These are phyloP conservation scores for Lynx canadensis DNA, from an alignment of 2,113 vertebrate genomes.

Conservation along the genomic window DNA sequence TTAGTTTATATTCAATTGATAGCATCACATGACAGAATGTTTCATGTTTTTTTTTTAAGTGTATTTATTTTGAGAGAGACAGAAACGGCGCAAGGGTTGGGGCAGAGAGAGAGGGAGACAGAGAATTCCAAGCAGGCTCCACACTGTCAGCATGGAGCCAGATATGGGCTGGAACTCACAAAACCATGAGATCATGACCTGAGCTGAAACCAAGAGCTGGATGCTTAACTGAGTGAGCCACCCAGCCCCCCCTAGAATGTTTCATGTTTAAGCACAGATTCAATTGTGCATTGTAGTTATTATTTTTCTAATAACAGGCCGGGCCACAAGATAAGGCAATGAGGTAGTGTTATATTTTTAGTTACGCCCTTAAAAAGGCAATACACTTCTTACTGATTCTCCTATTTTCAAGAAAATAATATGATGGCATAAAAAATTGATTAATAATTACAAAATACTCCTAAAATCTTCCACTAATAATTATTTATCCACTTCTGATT, in stretches of 20 bases:
- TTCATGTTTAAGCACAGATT: not conserved
- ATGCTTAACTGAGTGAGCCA: no score
- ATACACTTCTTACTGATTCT: not conserved
- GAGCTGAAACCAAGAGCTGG: no score
- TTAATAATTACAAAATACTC: not conserved
- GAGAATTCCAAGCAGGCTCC: no score
- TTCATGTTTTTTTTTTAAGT: not conserved
- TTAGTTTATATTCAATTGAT: not conserved
- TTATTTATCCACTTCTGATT: not conserved
- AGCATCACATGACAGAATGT: not conserved
- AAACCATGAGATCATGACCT: no score
- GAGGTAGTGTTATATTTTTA: not conserved
- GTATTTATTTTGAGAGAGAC: no score
- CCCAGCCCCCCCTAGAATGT: not conserved
- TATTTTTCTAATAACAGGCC: not conserved
- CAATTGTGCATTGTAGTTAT: not conserved
- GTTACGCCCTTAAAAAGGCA: not conserved
- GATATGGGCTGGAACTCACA: no score
- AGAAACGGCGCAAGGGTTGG: no score
- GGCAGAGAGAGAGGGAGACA: no score
- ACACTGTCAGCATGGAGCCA: no score
- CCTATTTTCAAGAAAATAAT: not conserved
- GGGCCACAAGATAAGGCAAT: not conserved
- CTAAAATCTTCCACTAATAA: not conserved
- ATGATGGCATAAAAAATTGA: not conserved